Base-by-base conservation (phyloP, 2,888 invertebrate genomes). In the Drosophila eohydei region DNA sequence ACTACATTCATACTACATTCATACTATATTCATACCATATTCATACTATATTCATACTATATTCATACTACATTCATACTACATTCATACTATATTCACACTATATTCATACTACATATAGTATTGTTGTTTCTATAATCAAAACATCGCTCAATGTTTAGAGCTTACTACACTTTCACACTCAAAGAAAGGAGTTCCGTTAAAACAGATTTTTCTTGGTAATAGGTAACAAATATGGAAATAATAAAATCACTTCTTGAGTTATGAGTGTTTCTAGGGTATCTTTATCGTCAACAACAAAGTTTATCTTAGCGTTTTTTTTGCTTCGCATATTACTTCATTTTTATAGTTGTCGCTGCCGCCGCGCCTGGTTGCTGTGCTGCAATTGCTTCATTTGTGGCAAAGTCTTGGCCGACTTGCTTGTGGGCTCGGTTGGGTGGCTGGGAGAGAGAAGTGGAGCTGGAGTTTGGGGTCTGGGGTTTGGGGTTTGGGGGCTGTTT, bases 331-430 rank as follows among this genome's bases (percentile, higher is more conserved):
- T 81, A 81, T 80, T 80, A 80, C 81, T 80, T 81, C 81, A 81
- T 81, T 81, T 80, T 81, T 78, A 78, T 80, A 72, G 80, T 70
- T 75, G 50, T 46, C 73, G 64, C 34, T 62, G 64, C 30, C 46
- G 73, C 67, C 69, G 60, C 66, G 71, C 52, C 80, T 75, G 79
- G 79, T 79, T 75, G 85, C 83, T 84, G 70, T 54, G 63, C 11
- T 81, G 88, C 84, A 85, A 85, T 85, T 88, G 88, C 84, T 85
- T 85, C 86, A 85, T 85, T 85, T 85, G 86, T 71, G 75, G 88
- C 83, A 87, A 73, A 77, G 80, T 82, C 80, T 87, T 87, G 76
- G 63, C 28, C 68, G 56, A 68, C 46, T 48, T 48, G 55, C 66
- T 38, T 16, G 36, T 36, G 16, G 36, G 21, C 43, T 28, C 21